Evolutionary conservation across 2,797 vertebrate genomes (phyloP).

Genomic region (Galago senegalensis): DNA sequence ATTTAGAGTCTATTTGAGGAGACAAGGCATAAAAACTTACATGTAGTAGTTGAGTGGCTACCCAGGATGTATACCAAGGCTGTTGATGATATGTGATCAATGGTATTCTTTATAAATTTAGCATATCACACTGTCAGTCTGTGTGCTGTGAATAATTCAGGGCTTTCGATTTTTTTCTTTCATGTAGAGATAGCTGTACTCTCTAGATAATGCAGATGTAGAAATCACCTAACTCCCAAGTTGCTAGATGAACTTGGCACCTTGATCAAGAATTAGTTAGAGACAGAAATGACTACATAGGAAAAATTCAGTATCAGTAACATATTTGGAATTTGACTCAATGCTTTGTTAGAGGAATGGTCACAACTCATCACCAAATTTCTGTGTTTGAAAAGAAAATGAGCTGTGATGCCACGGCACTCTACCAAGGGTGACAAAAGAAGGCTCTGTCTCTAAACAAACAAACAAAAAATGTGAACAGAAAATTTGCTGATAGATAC

Average conservation of each 20-base stretch:
- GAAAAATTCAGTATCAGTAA: background rate
- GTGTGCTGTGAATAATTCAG: slow-evolving; percentile 20
- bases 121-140: background rate
- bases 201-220: background rate
- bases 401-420: too few species aligned
- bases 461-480: background rate
- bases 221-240: slow-evolving; percentile 5
- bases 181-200: background rate
- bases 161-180: slow-evolving; percentile 18
- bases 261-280: background rate
- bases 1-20: slow-evolving; percentile 1
- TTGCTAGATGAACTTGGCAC: slow-evolving; percentile 17
- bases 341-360: slow-evolving; percentile 14
- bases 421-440: too few species aligned
- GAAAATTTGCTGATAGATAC: background rate
- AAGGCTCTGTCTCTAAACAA: too few species aligned
- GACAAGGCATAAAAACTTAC: slow-evolving; percentile 10
- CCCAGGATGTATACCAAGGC: background rate
- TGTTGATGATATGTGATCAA: background rate
- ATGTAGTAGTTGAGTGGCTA: background rate
- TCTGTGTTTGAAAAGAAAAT: background rate
- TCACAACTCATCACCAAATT: slow-evolving; percentile 60
- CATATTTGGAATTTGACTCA: slow-evolving; percentile 31
- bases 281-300: background rate
- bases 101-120: background rate